Conservation (phyloP, 2,888 invertebrate genomes). For the Eledone cirrhosa region DNA sequence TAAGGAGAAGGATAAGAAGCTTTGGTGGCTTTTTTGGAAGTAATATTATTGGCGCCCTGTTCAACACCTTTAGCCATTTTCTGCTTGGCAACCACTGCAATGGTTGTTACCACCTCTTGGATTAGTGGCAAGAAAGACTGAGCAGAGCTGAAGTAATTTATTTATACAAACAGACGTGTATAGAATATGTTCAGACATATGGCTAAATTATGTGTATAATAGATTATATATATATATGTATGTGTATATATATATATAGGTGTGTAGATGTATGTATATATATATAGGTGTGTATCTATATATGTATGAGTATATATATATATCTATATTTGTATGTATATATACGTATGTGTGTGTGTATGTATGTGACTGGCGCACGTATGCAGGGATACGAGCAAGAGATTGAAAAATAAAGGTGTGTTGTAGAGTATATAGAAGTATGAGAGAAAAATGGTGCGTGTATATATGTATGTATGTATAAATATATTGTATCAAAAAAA, state of each 20-base stretch:
- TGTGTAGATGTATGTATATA: not conserved
- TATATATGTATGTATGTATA: not conserved
- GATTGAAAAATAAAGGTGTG: not conserved
- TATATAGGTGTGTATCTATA: not conserved
- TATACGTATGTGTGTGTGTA: not conserved
- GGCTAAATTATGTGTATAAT: not conserved
- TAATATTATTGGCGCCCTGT: constrained; percentile 18
- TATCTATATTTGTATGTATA: not conserved
- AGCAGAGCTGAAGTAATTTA: not conserved
- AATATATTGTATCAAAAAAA: no score
- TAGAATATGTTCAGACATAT: not conserved
- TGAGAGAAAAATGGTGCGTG: not conserved
- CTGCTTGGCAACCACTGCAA: constrained; percentile 20
- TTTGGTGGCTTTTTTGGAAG: not conserved
- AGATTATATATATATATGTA: not conserved
- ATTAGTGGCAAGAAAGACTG: not conserved
- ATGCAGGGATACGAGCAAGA: not conserved
- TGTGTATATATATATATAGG: not conserved
- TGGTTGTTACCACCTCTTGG: not conserved
- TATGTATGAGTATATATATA: not conserved
- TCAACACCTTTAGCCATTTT: constrained; percentile 24
- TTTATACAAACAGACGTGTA: not conserved
- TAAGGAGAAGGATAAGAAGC: not conserved
- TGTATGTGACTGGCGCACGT: not conserved
- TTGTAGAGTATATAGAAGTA: no score